phyloP scores from a whole-genome alignment of 1,140 invertebrate genomes.

The Pseudomyrmex dendroicus region DNA sequence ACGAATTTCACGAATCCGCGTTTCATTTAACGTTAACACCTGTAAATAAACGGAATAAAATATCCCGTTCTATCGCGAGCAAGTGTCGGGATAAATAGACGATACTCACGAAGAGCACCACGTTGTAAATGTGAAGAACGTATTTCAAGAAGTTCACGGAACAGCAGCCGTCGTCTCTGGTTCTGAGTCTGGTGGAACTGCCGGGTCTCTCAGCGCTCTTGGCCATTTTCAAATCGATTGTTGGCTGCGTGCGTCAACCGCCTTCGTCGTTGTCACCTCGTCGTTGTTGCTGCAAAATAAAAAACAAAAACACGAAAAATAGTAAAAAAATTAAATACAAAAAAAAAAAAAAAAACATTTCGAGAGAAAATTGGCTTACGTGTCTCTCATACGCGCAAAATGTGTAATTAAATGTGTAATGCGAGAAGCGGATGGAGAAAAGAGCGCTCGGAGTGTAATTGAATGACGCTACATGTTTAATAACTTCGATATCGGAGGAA shows the following conservation, averaged over 20 bases:
- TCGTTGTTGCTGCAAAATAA: slow-evolving; percentile 77
- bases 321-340: slow-evolving; percentile 19
- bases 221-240: slow-evolving; percentile 78
- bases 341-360: no score
- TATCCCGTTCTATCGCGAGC: neutral
- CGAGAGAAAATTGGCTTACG: no score
- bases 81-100: slow-evolving; percentile 7
- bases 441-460: no score
- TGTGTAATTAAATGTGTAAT: no score
- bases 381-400: no score
- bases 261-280: slow-evolving; percentile 77
- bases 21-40: slow-evolving; percentile 32
- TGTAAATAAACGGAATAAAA: slow-evolving; percentile 40
- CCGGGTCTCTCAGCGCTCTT: slow-evolving; percentile 83
- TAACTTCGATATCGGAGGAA: no score
- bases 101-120: slow-evolving; percentile 90
- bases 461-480: no score
- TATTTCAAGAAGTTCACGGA: slow-evolving; percentile 92
- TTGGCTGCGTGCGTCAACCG: slow-evolving; percentile 63
- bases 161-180: slow-evolving; percentile 90
- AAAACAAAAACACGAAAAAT: neutral
- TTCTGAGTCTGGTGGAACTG: slow-evolving; percentile 83
- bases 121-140: slow-evolving; percentile 92
- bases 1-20: slow-evolving; percentile 20
- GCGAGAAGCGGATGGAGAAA: no score